Evolutionary conservation across 2,797 vertebrate genomes (phyloP).

Genomic region (Aldrovandia affinis): DNA sequence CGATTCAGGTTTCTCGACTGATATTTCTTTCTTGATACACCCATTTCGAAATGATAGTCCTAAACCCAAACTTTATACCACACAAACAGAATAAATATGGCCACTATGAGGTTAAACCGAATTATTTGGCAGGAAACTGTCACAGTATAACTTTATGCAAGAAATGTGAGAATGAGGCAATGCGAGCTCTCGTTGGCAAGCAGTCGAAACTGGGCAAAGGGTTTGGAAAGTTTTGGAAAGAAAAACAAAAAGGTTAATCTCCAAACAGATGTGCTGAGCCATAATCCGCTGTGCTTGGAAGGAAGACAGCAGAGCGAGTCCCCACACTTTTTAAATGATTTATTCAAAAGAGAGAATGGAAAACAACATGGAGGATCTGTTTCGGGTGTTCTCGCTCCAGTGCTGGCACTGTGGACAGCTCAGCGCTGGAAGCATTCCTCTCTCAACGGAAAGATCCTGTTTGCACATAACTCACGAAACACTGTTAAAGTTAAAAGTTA

Average conservation of each 20-base stretch:
- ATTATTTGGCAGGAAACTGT: not conserved
- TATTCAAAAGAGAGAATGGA: conserved; percentile 48
- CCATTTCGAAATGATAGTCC: not conserved
- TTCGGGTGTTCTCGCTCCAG: conserved; percentile 32
- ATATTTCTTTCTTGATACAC: no score
- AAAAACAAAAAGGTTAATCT: conserved; percentile 27
- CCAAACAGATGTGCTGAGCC: conserved; percentile 10
- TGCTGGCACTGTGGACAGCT: conserved; percentile 34
- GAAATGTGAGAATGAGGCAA: not conserved
- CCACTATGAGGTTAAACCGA: not conserved
- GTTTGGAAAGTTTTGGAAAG: not conserved
- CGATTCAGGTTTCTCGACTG: no score
- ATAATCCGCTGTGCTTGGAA: conserved; percentile 12
- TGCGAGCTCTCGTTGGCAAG: not conserved
- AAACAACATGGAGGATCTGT: conserved; percentile 41
- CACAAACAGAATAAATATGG: not conserved
- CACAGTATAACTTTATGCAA: not conserved
- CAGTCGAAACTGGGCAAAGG: conserved; percentile 7
- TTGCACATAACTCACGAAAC: not conserved
- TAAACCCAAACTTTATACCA: not conserved
- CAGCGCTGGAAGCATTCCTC: not conserved
- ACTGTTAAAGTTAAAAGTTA: not conserved
- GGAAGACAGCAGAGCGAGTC: not conserved
- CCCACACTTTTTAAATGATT: conserved; percentile 32
- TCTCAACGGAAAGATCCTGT: conserved; percentile 47